phyloP scores from a whole-genome alignment of 2,797 vertebrate species.

The Rhodeus uyekii region DNA sequence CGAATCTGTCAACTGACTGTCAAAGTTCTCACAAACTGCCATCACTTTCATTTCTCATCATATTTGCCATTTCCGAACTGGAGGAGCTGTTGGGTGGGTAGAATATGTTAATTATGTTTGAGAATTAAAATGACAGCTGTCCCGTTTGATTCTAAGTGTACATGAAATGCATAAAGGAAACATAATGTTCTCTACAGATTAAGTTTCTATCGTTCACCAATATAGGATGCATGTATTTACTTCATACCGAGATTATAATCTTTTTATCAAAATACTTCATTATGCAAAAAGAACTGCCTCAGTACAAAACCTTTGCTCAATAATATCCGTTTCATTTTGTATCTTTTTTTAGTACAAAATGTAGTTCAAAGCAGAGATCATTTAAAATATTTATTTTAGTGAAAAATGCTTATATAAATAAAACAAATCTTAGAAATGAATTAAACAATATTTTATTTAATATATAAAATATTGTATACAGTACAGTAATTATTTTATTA shows the following conservation, averaged over 20 bases:
- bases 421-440: not conserved
- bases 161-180: constrained; percentile 28
- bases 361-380: not conserved
- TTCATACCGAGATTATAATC: not conserved
- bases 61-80: constrained; percentile 31
- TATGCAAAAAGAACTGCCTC: not conserved
- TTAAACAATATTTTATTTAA: not conserved
- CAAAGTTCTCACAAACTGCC: constrained; percentile 27
- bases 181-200: constrained; percentile 18
- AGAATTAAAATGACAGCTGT: constrained; percentile 55
- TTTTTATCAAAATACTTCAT: not conserved
- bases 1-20: constrained; percentile 40
- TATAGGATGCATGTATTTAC: not conserved
- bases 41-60: constrained; percentile 43
- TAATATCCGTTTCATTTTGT: not conserved
- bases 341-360: not conserved
- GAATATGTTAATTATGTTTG: constrained; percentile 3
- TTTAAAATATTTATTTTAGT: not conserved
- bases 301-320: not conserved
- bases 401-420: not conserved
- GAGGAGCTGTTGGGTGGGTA: constrained; percentile 2
- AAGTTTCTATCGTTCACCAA: not conserved
- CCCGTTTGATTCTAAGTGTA: constrained; percentile 36
- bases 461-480: no score
- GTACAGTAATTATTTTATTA: no score